phyloP scores from a whole-genome alignment of 2,888 invertebrate species.

The Abrostola tripartita region DNA sequence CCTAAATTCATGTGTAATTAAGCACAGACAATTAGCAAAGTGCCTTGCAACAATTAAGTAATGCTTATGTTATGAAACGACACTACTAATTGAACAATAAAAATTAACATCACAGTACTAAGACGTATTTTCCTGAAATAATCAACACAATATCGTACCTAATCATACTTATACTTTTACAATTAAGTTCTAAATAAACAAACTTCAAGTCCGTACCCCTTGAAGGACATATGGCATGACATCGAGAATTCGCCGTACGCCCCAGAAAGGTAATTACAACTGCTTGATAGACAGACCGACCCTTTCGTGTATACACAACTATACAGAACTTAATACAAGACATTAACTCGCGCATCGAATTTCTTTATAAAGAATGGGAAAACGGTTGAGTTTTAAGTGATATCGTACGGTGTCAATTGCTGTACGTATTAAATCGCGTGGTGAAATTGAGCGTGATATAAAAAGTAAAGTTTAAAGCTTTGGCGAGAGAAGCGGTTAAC shows the following conservation, averaged over 20 bases:
- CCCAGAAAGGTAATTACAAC: conserved; percentile 81
- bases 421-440: neutral
- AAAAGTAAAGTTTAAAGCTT: neutral
- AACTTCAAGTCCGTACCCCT: conserved; percentile 65
- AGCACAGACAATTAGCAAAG: no score
- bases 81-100: no score
- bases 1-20: no score
- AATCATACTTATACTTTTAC: no score
- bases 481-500: no score
- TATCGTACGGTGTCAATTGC: conserved; percentile 7
- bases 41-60: no score
- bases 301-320: conserved; percentile 68
- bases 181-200: neutral
- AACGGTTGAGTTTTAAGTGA: conserved; percentile 18
- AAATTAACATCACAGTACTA: no score
- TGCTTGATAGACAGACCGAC: conserved; percentile 80
- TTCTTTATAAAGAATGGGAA: conserved; percentile 48
- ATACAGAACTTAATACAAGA: conserved; percentile 51
- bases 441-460: conserved; percentile 12
- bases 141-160: no score
- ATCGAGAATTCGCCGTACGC: conserved; percentile 78
- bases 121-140: no score
- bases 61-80: no score
- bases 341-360: conserved; percentile 60
- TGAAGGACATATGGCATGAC: conserved; percentile 86